A percentile compares a stretch with the other conserved stretches of the same genome.
Evolutionary conservation across 2,888 invertebrate species (phyloP).

Genomic region (Kuschelorhynchus macadamiae): DNA sequence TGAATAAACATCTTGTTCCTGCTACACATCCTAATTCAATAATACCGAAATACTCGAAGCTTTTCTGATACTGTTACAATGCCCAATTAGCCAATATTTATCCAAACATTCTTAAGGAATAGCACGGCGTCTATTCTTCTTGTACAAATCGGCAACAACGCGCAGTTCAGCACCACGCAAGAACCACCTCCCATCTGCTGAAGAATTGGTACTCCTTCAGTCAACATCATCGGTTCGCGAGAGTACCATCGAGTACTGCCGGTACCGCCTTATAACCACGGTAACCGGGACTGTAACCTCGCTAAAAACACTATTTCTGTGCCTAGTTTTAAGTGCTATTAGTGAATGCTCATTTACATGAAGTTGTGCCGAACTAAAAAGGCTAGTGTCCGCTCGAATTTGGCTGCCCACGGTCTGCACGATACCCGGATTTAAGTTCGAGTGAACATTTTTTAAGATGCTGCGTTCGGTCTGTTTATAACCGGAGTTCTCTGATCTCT

Average conservation of each 20-base stretch:
- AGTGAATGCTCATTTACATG: constrained; percentile 10
- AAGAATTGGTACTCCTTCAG: constrained; percentile 47
- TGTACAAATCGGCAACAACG: constrained; percentile 35
- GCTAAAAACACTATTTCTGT: constrained; percentile 19
- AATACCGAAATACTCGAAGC: too few relatives aligned
- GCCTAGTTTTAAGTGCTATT: constrained; percentile 11
- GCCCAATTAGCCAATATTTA: too few relatives aligned
- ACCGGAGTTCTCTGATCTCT: constrained; percentile 57
- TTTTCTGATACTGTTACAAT: too few relatives aligned
- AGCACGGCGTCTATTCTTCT: too few relatives aligned
- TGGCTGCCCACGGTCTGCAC: constrained; percentile 10
- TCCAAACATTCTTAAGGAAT: too few relatives aligned
- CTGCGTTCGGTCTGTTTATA: constrained; percentile 32
- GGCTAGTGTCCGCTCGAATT: background rate
- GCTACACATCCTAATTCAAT: too few relatives aligned
- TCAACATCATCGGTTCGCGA: constrained; percentile 53
- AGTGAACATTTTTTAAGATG: constrained; percentile 61
- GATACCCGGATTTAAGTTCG: constrained; percentile 50
- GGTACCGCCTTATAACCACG: constrained; percentile 28
- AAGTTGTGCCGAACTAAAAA: constrained; percentile 8
- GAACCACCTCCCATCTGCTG: constrained; percentile 52
- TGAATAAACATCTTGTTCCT: too few relatives aligned
- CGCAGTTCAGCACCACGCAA: constrained; percentile 45
- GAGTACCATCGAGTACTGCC: constrained; percentile 33
- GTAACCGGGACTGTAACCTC: constrained; percentile 29